phyloP scores from a whole-genome alignment of 1,140 invertebrate genomes.

The Odontomachus brunneus region DNA sequence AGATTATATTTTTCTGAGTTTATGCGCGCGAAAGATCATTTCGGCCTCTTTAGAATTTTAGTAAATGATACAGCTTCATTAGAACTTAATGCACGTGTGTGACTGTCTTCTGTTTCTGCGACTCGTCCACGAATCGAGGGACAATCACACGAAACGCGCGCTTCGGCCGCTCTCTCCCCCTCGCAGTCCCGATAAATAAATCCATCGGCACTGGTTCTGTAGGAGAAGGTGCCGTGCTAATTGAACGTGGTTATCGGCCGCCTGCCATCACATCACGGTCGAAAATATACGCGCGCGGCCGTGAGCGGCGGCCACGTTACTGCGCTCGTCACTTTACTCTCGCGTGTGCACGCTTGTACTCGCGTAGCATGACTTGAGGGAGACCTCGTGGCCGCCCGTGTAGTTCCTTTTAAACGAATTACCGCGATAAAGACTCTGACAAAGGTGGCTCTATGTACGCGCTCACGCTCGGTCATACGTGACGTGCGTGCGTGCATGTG shows the following conservation, averaged over 20 bases:
- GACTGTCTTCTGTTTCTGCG: no score
- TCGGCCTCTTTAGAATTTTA: no score
- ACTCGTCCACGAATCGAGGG: no score
- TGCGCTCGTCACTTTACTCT: constrained; percentile 4
- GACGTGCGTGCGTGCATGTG: neutral
- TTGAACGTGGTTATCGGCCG: constrained; percentile 71
- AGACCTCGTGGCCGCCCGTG: constrained; percentile 59
- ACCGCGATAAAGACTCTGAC: constrained; percentile 74
- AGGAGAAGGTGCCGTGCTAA: constrained; percentile 69
- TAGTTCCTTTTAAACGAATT: constrained; percentile 80
- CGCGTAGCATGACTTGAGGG: constrained; percentile 78
- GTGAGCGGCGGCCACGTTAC: constrained; percentile 23
- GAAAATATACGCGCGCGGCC: constrained; percentile 60
- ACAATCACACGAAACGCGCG: neutral
- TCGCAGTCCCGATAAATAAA: constrained; percentile 65
- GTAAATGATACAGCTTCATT: no score
- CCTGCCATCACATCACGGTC: constrained; percentile 60
- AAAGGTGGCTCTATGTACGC: constrained; percentile 53
- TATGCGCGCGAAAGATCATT: no score
- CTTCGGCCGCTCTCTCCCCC: neutral
- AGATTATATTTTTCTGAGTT: no score
- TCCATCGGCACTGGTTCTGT: constrained; percentile 52
- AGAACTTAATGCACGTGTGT: no score
- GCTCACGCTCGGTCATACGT: constrained; percentile 19
- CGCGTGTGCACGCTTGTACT: constrained; percentile 72